Evolutionary conservation across 2,888 invertebrate genomes (phyloP).

Genomic region (Itoplectis maculator): DNA sequence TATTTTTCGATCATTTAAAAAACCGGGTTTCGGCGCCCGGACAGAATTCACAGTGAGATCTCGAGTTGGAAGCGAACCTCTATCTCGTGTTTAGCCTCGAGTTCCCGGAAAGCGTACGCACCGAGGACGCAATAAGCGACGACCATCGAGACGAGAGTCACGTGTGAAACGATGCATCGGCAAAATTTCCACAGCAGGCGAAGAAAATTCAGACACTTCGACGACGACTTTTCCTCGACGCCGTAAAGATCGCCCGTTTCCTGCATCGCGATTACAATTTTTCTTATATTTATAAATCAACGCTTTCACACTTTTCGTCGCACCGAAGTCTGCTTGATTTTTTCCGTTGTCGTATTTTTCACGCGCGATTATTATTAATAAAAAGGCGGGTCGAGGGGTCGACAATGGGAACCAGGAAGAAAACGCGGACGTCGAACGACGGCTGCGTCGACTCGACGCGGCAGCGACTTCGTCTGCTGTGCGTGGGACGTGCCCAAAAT

Average conservation of each 20-base stretch:
- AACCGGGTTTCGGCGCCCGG: background rate
- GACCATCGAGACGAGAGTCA: conserved; percentile 94
- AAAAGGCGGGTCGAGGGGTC: background rate
- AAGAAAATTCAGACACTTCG: conserved; percentile 78
- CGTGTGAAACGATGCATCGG: conserved; percentile 93
- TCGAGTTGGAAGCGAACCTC: conserved; percentile 85
- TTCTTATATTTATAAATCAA: background rate
- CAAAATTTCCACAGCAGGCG: conserved; percentile 80
- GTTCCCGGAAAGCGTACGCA: conserved; percentile 92
- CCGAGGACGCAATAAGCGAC: conserved; percentile 96
- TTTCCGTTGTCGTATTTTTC: background rate
- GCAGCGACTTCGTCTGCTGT: conserved; percentile 19
- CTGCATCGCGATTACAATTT: conserved; percentile 24
- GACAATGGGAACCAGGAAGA: conserved; percentile 12
- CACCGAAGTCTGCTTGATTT: background rate
- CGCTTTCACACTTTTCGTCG: background rate
- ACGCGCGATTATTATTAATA: conserved; percentile 14
- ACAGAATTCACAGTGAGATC: background rate
- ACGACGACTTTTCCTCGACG: conserved; percentile 75
- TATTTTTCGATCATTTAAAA: conserved; percentile 33
- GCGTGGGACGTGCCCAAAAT: conserved; percentile 75
- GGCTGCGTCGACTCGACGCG: background rate
- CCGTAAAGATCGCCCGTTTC: conserved; percentile 69
- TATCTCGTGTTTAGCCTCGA: conserved; percentile 91
- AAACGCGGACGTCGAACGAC: conserved; percentile 8